These are phyloP conservation scores for Tetranychus truncatus DNA, from an alignment of 2,888 invertebrate genomes.

Conservation along the genomic window DNA sequence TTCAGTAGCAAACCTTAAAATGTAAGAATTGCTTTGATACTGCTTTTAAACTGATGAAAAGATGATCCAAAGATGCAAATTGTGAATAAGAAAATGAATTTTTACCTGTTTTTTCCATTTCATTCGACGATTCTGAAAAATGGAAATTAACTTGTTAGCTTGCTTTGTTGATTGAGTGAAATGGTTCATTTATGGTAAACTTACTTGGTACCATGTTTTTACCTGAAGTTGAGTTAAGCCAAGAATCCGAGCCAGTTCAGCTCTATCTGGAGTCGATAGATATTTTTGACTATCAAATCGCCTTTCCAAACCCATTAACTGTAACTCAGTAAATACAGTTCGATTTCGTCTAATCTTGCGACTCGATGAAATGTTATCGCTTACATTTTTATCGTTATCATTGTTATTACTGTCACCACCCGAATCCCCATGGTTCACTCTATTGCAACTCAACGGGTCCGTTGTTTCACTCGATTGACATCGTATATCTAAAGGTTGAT, in stretches of 20 bases:
- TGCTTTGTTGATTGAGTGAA: not conserved
- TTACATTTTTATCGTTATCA: not conserved
- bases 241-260: constrained; percentile 34
- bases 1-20: too few species aligned
- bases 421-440: not conserved
- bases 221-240: constrained; percentile 36
- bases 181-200: not conserved
- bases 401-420: not conserved
- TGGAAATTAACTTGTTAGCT: not conserved
- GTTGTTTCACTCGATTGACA: not conserved
- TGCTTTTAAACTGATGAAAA: too few species aligned
- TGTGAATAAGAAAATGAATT: not conserved
- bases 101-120: constrained; percentile 38
- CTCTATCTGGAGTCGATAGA: constrained; percentile 35
- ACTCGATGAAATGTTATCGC: not conserved
- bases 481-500: not conserved
- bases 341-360: constrained; percentile 27
- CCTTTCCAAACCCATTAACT: constrained; percentile 34
- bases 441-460: too few species aligned
- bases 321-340: constrained; percentile 31
- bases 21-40: too few species aligned
- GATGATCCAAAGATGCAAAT: too few species aligned
- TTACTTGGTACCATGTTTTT: constrained; percentile 36
- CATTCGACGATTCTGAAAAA: constrained; percentile 33
- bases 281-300: constrained; percentile 36